Base-by-base conservation (phyloP, 2,797 vertebrate genomes). In the Acestrorhynchus altus region DNA sequence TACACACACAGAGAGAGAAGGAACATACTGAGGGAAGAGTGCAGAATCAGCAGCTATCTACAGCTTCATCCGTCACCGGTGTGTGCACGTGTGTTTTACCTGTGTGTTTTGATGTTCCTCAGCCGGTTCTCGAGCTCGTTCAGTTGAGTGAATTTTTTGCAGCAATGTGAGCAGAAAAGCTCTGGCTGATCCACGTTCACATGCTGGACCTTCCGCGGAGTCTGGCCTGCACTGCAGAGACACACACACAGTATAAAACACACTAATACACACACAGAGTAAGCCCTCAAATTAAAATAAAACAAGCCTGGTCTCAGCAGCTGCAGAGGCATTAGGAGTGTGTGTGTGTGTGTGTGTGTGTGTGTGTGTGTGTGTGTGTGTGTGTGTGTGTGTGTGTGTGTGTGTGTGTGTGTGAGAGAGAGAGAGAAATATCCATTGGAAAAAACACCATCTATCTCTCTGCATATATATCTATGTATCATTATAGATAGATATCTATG, bases 151-250 rank as follows among this genome's bases (percentile, higher is more conserved):
- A 99, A 96, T 89, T 97, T 97, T 91, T 96, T 98, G 91, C 96
- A 97, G 94, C 98, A 99, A 89, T 98, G 97, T n/a, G 96, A 96
- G 88, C 98, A 99, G 92, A 96, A 98, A 74, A 98, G 92, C 59
- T 98, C 96, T 90, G 96, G 92, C 35, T 94, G 83, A 61, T 97
- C 96, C 0, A 87, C 92, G 49, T 90, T 91, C 63, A 92, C 74
- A 39, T 95, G 94, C 69, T 94, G 94, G 88, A 92, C 93, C 90
- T 96, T 98, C 79, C 93, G 92, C 18, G 98, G 98, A 0, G 97
- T 99, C 89, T 98, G 97, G 35, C 96, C 95, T 13, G 96, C 96
- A 65, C 97, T 98, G 92, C 78, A 54, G 52, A 4, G 16, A 35
- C 13, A 60, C 28, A 60, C 20, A 24, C 51, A 22, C 40, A 77